Evolutionary conservation across 2,113 vertebrate genomes (phyloP).

Genomic region (Dicentrarchus labrax): DNA sequence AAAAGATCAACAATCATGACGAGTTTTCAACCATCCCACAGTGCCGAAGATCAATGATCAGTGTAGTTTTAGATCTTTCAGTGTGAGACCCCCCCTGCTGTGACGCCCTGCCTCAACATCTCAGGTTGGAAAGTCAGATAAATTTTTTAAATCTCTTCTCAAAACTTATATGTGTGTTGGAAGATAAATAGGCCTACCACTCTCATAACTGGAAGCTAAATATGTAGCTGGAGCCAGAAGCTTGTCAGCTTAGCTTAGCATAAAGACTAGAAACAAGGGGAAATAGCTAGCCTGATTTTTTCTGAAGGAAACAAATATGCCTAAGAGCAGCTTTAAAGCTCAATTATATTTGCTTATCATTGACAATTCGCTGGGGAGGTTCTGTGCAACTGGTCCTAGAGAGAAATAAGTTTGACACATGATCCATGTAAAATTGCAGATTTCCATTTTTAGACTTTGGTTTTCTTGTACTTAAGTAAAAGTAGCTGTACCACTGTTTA

Average conservation of each 20-base stretch:
- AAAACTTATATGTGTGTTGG: not conserved
- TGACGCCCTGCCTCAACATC: not conserved
- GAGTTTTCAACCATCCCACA: not conserved
- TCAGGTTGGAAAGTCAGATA: not conserved
- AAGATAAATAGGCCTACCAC: no score
- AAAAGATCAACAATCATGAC: not conserved
- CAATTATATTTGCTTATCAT: not conserved
- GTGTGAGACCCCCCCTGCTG: not conserved
- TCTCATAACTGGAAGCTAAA: not conserved
- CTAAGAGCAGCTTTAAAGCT: not conserved
- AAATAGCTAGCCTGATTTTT: not conserved
- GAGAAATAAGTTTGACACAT: not conserved
- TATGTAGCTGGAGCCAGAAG: not conserved
- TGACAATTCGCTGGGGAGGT: no score
- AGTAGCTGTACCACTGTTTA: no score
- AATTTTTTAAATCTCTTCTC: not conserved
- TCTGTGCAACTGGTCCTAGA: not conserved
- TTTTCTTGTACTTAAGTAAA: not conserved
- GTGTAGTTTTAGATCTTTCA: not conserved
- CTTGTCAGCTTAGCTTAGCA: no score
- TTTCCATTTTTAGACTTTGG: not conserved
- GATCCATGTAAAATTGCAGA: not conserved
- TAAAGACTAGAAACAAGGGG: not conserved
- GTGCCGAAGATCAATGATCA: not conserved
- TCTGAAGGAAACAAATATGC: not conserved